These are phyloP conservation scores for Heteropelma amictum DNA, from an alignment of 2,888 invertebrate genomes.

Conservation along the genomic window DNA sequence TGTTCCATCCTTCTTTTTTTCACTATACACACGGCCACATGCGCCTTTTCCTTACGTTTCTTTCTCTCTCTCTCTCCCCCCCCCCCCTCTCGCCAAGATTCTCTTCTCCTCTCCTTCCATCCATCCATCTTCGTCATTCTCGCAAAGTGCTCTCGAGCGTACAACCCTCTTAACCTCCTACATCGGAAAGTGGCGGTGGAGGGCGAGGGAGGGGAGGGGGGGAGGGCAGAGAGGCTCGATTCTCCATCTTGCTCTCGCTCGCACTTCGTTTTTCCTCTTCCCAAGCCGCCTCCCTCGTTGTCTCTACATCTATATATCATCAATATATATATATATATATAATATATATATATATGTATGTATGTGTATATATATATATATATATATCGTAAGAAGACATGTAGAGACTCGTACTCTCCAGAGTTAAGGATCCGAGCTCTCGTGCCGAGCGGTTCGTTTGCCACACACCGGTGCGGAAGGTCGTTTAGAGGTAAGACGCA, in stretches of 20 bases:
- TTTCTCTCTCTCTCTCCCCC: neutral
- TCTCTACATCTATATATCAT: too few species aligned
- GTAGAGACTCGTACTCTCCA: slow-evolving; percentile 13
- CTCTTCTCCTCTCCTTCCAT: neutral
- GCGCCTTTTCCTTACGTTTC: neutral
- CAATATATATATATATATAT: slow-evolving; percentile 3
- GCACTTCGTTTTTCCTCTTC: slow-evolving; percentile 33
- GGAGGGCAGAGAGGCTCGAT: too few species aligned
- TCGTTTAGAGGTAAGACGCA: slow-evolving; percentile 52
- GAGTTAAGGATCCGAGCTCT: too few species aligned
- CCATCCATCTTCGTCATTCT: slow-evolving; percentile 49
- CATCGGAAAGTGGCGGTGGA: slow-evolving; percentile 37
- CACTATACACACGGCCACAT: neutral
- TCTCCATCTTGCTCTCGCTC: too few species aligned
- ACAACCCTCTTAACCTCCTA: slow-evolving; percentile 52
- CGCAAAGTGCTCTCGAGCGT: slow-evolving; percentile 49
- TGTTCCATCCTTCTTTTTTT: slow-evolving; percentile 4
- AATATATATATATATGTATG: neutral
- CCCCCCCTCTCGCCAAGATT: neutral
- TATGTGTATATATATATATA: too few species aligned
- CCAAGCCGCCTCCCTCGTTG: slow-evolving; percentile 17
- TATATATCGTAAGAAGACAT: neutral
- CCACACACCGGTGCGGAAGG: slow-evolving; percentile 50
- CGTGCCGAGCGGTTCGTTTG: slow-evolving; percentile 36
- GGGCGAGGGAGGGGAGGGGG: too few species aligned